A percentile compares a stretch with the other conserved stretches of the same genome.
These are phyloP conservation scores for Plemyria rubiginata DNA, from an alignment of 2,888 invertebrate genomes.

Conservation along the genomic window DNA sequence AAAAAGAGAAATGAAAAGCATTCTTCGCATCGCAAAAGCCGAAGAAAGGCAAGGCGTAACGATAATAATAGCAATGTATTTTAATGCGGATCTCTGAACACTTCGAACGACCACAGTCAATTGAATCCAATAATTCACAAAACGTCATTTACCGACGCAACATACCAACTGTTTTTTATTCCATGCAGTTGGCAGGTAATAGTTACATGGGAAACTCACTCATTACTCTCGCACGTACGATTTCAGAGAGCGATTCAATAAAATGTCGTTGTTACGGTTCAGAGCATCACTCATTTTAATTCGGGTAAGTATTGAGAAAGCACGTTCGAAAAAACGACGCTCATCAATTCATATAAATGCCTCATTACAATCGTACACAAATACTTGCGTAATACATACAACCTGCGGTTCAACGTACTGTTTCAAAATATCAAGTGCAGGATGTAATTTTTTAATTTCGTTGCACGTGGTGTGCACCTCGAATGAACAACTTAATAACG, in stretches of 20 bases:
- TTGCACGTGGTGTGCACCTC: conserved; percentile 51
- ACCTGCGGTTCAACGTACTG: conserved; percentile 60
- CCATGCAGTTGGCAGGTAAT: conserved; percentile 8
- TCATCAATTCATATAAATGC: conserved; percentile 73
- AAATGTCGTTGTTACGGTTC: conserved; percentile 68
- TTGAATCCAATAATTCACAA: conserved; percentile 35
- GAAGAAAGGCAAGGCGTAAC: conserved; percentile 22
- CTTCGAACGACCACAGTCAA: conserved; percentile 33
- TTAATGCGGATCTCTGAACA: conserved; percentile 30
- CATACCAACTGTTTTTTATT: conserved; percentile 15
- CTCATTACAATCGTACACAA: conserved; percentile 69
- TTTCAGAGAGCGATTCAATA: conserved; percentile 50
- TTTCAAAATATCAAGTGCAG: conserved; percentile 56
- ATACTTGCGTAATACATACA: conserved; percentile 50
- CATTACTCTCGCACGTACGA: conserved; percentile 45
- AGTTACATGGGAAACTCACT: conserved; percentile 45
- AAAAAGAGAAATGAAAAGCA: conserved; percentile 28
- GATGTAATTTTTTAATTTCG: conserved; percentile 65
- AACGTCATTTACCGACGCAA: conserved; percentile 32
- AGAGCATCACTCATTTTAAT: conserved; percentile 75
- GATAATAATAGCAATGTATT: conserved; percentile 24
- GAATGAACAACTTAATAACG: conserved; percentile 49
- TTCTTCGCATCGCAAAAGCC: conserved; percentile 25
- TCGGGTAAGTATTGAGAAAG: conserved; percentile 53
- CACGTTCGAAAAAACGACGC: conserved; percentile 43